These are phyloP conservation scores for Aromia moschata DNA, from an alignment of 2,888 invertebrate genomes.

Conservation along the genomic window DNA sequence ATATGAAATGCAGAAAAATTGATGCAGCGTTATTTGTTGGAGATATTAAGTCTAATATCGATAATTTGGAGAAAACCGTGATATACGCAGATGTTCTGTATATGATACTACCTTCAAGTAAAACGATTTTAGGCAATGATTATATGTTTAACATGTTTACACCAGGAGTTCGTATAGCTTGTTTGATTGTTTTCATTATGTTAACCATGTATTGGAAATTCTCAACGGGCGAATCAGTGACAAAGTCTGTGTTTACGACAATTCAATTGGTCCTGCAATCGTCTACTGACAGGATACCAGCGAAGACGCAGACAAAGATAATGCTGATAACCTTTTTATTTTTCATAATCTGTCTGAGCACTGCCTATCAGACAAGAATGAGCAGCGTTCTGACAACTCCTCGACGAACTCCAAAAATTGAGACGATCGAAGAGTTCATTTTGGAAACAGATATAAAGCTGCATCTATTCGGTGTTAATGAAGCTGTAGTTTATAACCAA, in stretches of 20 bases:
- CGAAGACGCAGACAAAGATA: neutral
- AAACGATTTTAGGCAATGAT: neutral
- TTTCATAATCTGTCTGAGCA: neutral
- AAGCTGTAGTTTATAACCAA: no score
- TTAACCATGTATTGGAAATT: neutral
- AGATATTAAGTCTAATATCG: neutral
- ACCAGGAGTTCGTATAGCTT: neutral
- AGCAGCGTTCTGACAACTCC: neutral
- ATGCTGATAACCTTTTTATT: neutral
- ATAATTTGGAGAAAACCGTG: neutral
- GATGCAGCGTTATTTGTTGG: neutral
- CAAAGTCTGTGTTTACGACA: neutral
- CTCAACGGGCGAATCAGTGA: neutral
- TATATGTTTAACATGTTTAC: neutral
- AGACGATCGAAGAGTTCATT: conserved; percentile 38
- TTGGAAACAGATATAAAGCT: neutral
- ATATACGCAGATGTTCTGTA: neutral
- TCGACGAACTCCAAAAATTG: neutral
- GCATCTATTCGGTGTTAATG: no score
- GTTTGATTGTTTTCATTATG: neutral
- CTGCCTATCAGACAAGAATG: neutral
- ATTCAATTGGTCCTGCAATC: neutral
- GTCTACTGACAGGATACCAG: neutral
- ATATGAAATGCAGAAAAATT: neutral
- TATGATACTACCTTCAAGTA: neutral